Percentiles rank a stretch among this genome's conserved stretches.
Evolutionary conservation across 2,888 invertebrate genomes (phyloP).

Genomic region (Mamestra brassicae): DNA sequence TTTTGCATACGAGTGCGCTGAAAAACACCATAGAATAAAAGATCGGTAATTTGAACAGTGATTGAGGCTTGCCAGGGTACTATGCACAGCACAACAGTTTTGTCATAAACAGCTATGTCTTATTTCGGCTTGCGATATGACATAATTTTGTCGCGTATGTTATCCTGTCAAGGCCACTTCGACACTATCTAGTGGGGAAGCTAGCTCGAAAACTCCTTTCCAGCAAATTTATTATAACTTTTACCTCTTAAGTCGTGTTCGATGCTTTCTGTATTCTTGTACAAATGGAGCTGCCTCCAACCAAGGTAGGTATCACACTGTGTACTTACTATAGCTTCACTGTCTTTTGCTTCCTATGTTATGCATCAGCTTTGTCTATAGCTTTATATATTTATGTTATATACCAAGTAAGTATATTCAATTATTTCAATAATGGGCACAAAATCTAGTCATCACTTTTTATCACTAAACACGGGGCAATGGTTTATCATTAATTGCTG

Average conservation of each 20-base stretch:
- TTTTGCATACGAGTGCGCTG: background rate
- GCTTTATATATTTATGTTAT: slow-evolving; percentile 62
- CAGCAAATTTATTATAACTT: slow-evolving; percentile 50
- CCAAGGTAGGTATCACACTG: slow-evolving; percentile 84
- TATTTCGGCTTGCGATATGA: background rate
- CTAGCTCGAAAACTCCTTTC: slow-evolving; percentile 46
- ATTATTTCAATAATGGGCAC: slow-evolving; percentile 40
- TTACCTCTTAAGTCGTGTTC: slow-evolving; percentile 66
- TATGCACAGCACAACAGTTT: background rate
- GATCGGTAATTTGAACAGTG: background rate
- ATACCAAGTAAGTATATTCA: slow-evolving; percentile 47
- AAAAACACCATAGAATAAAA: background rate
- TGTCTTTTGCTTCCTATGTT: slow-evolving; percentile 71
- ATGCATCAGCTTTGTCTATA: slow-evolving; percentile 73
- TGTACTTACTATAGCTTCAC: slow-evolving; percentile 71
- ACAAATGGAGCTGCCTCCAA: slow-evolving; percentile 77
- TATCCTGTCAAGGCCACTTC: background rate
- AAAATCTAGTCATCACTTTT: slow-evolving; percentile 45
- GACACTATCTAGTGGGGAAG: slow-evolving; percentile 50
- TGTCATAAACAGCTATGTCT: background rate
- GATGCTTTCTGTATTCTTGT: slow-evolving; percentile 63
- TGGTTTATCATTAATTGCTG: slow-evolving; percentile 63
- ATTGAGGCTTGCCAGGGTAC: background rate
- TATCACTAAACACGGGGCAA: slow-evolving; percentile 53
- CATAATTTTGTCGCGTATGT: background rate